Base-by-base conservation (phyloP, 2,113 vertebrate genomes). In the Cyanoramphus novaezelandiae region DNA sequence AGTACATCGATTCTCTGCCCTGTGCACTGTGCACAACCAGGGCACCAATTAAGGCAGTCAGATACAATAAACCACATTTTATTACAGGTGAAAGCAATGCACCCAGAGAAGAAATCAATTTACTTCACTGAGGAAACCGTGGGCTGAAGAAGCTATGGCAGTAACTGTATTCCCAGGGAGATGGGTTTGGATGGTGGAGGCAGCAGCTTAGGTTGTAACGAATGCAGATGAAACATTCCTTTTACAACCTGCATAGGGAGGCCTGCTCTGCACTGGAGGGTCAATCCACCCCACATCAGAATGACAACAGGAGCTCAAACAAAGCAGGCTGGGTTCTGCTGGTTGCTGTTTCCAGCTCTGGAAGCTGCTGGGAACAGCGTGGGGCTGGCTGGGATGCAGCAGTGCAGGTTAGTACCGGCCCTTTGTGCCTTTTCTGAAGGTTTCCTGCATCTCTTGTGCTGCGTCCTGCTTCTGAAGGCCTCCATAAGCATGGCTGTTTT, bases 1-100 rank as follows among this genome's bases (percentile, higher is more conserved):
- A 90, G 75, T n/a, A 9, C 25, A 95, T 93, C 31, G 92, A 94
- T 96, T 95, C 87, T 24, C 81, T 89, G 92, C 77, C 86, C 81
- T 44, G 64, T 82, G 91, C 70, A 53, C 46, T 46, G 44, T 20
- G 39, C 53, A 27, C n/a, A 91, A 65, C 67, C 63, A 68, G 86
- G 18, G 52, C 77, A 82, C 68, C 86, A 91, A 65, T 80, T 95
- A 91, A 55, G 71, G 63, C 46, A 85, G 74, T 89, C 94, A 80
- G 81, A 62, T 68, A 57, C 71, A 80, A 93, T 83, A 78, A 79
- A 80, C 4, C 41, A 86, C 69, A 28, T 64, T 85, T 92, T 65
- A 87, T 80, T 90, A 37, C 4, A 74, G 20, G 16, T 55, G 83
- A 91, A 93, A 93, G 28, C 37, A 88, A 84, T 64, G 44, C 60